Percentiles rank a stretch among this genome's conserved stretches.
These are phyloP conservation scores for Pandemis cinnamomeana DNA, from an alignment of 2,888 invertebrate genomes.

Conservation along the genomic window DNA sequence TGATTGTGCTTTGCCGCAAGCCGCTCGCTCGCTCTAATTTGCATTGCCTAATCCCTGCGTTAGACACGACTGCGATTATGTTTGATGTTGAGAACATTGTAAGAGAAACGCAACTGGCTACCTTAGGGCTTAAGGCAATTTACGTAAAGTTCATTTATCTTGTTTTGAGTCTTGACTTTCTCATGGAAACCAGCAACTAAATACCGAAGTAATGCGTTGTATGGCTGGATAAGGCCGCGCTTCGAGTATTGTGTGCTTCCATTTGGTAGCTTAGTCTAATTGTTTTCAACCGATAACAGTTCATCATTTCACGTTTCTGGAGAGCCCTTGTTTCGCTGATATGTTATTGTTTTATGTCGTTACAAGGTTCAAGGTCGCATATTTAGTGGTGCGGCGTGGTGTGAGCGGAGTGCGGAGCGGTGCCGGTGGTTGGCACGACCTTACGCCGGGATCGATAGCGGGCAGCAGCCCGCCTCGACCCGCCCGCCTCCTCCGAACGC, in stretches of 20 bases:
- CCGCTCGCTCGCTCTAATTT: slow-evolving; percentile 47
- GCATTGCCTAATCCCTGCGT: slow-evolving; percentile 35
- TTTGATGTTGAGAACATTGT: neutral
- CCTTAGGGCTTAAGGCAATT: neutral
- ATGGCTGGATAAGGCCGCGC: neutral
- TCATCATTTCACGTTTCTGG: neutral
- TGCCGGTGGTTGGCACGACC: slow-evolving; percentile 69
- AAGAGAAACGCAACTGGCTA: neutral
- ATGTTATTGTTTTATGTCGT: slow-evolving; percentile 50
- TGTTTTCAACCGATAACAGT: neutral
- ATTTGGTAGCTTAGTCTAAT: neutral
- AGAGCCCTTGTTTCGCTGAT: neutral
- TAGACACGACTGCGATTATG: slow-evolving; percentile 21
- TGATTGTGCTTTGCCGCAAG: slow-evolving; percentile 43
- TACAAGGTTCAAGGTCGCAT: slow-evolving; percentile 78
- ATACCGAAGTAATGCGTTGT: neutral
- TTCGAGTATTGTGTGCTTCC: neutral
- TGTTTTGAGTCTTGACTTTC: neutral
- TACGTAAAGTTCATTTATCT: neutral
- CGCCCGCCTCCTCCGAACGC: slow-evolving; percentile 58
- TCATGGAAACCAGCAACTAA: neutral
- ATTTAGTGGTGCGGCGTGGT: slow-evolving; percentile 48
- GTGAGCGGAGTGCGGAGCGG: slow-evolving; percentile 56
- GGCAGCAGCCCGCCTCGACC: slow-evolving; percentile 75
- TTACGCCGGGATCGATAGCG: slow-evolving; percentile 77